Base-by-base conservation (phyloP, 30 jellyfish, hydroid and myxozoan genomes). In the Mastigias papua region DNA sequence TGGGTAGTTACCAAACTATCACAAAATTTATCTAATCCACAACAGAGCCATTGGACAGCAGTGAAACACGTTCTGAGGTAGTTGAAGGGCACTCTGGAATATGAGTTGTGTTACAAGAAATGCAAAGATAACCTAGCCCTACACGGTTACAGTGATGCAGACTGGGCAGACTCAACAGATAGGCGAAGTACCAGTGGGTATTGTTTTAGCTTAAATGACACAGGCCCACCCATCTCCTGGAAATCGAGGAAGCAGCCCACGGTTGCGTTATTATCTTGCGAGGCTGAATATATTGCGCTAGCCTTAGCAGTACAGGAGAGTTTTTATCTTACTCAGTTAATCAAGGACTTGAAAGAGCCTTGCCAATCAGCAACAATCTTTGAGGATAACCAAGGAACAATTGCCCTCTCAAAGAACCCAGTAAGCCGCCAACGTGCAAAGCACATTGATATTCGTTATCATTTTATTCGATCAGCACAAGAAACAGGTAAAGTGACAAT, bases 371-470 rank as follows among this genome's bases (percentile, higher is more conserved):
- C 0, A 19, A 21, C 69, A 27, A 72, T 82, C 30, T 21, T 63
- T 42, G 76, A 82, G 66, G 92, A 66, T 64, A 82, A 82, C 70
- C 92, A 82, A 34, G 78, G 61, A 17, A 46, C 88, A 49, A 77
- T 77, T 49, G 61, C 88, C 48, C 81, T 80, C 42, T 33, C 81
- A 62, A 80, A 80, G 70, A 61, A 80, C 58, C 90, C 81, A 31
- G 81, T 29, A 46, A 80, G 34, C 90, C 90, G 64, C 71, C 46
- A 80, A 32, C 81, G 72, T 32, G 64, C 90, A 20, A 78, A 80
- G 81, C 90, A 80, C 48, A 80, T 80, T 27, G 90, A 80, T 54
- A 61, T 80, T 21, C 58, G 73, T 33, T 80, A 62, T 63, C 90
- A 80, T 34, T 42, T 31, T 34, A 25, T 58, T 0, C 35, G 73